A percentile compares a stretch with the other conserved stretches of the same genome.
phyloP scores from a whole-genome alignment of 2,113 vertebrate genomes.

The Platichthys flesus region DNA sequence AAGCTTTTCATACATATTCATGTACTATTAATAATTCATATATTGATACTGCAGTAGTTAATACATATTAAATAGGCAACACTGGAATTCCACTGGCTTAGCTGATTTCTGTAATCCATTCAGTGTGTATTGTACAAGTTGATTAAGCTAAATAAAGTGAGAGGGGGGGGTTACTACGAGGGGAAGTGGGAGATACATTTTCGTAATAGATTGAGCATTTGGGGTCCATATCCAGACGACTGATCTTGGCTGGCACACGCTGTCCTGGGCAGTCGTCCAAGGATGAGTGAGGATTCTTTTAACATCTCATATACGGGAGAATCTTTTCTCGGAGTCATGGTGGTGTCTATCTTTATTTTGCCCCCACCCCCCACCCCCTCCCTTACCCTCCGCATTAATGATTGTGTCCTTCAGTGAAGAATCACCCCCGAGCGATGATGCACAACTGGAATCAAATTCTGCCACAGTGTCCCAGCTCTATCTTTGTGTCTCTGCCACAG shows the following conservation, averaged over 20 bases:
- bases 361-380: too few relatives aligned
- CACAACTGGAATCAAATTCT: conserved; percentile 28
- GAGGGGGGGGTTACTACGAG: conserved; percentile 8
- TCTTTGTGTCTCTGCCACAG: background rate
- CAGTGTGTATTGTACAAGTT: conserved; percentile 37
- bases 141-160: conserved; percentile 20
- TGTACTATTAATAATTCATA: conserved; percentile 30
- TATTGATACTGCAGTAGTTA: conserved; percentile 19
- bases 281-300: conserved; percentile 37
- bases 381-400: conserved; percentile 30
- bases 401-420: conserved; percentile 34
- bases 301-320: conserved; percentile 35
- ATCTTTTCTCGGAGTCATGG: conserved; percentile 34
- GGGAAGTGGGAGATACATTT: conserved; percentile 38
- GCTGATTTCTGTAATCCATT: conserved; percentile 26
- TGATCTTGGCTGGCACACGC: conserved; percentile 37
- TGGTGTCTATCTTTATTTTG: conserved; percentile 27
- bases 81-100: conserved; percentile 9
- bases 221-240: conserved; percentile 45
- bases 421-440: conserved; percentile 13
- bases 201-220: conserved; percentile 37
- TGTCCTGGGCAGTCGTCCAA: conserved; percentile 50
- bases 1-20: conserved; percentile 9
- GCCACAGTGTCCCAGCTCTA: background rate
- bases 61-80: conserved; percentile 37